These are phyloP conservation scores for Chamaea fasciata DNA, from an alignment of 2,113 vertebrate genomes.

Conservation along the genomic window DNA sequence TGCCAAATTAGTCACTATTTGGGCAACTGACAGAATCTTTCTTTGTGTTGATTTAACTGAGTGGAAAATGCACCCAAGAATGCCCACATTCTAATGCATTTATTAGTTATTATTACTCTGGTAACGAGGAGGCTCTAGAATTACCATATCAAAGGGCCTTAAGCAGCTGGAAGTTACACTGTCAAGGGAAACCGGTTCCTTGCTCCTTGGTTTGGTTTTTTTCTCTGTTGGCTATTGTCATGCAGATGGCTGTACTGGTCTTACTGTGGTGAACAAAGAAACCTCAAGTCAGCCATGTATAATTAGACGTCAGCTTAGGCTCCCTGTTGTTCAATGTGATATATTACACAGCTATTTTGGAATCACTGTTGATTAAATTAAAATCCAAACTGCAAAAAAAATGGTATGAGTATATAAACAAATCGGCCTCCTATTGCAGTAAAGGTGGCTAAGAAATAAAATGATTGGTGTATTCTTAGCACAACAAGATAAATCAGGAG, in stretches of 20 bases:
- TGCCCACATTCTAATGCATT: background rate
- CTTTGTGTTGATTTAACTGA: background rate
- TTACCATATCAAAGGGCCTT: background rate
- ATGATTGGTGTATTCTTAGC: background rate
- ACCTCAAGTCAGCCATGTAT: background rate
- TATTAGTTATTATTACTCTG: background rate
- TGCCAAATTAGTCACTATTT: background rate
- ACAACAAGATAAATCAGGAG: background rate
- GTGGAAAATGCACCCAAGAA: background rate
- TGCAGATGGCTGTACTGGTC: background rate
- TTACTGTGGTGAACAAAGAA: background rate
- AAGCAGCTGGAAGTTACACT: background rate
- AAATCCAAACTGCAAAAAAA: background rate
- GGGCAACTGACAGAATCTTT: background rate
- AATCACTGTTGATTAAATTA: background rate
- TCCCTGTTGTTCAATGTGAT: accelerated
- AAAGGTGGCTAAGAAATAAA: background rate
- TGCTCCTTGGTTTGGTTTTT: accelerated
- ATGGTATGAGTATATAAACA: background rate
- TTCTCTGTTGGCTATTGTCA: accelerated
- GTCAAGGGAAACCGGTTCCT: background rate
- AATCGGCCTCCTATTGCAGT: background rate
- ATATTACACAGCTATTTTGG: background rate
- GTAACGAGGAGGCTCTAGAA: background rate
- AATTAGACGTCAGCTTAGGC: background rate